Evolutionary conservation across 2,797 vertebrate genomes (phyloP).

Genomic region (Rousettus madagascariensis): DNA sequence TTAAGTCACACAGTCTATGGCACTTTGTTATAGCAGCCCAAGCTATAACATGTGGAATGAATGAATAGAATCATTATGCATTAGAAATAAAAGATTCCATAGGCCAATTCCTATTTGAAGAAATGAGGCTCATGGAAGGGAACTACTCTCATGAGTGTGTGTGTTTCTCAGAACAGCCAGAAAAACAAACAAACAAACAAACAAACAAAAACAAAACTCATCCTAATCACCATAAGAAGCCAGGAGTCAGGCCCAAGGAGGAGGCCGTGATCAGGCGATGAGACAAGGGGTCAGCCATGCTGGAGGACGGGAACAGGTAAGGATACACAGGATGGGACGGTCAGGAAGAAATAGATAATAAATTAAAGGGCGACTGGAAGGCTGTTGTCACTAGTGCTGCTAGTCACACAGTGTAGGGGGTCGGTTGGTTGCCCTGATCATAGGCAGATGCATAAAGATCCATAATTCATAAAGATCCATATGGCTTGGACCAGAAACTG

Average conservation of each 20-base stretch:
- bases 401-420: background rate
- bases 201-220: background rate
- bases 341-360: background rate
- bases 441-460: background rate
- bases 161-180: background rate
- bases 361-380: background rate
- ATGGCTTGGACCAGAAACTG: background rate
- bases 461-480: background rate
- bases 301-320: background rate
- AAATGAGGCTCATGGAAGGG: background rate
- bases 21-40: background rate
- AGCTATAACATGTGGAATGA: background rate
- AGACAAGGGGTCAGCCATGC: background rate
- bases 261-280: background rate
- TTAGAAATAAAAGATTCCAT: background rate
- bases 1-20: background rate
- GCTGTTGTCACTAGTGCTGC: background rate
- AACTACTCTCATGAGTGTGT: background rate
- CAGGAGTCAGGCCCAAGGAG: background rate
- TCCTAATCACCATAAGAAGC: background rate
- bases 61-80: background rate
- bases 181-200: background rate
- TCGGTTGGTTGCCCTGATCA: background rate
- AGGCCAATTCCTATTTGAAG: background rate
- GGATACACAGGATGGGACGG: background rate